A percentile compares a stretch with the other conserved stretches of the same genome.
phyloP scores from a whole-genome alignment of 2,113 vertebrate species.

The Cyanocitta stelleri region DNA sequence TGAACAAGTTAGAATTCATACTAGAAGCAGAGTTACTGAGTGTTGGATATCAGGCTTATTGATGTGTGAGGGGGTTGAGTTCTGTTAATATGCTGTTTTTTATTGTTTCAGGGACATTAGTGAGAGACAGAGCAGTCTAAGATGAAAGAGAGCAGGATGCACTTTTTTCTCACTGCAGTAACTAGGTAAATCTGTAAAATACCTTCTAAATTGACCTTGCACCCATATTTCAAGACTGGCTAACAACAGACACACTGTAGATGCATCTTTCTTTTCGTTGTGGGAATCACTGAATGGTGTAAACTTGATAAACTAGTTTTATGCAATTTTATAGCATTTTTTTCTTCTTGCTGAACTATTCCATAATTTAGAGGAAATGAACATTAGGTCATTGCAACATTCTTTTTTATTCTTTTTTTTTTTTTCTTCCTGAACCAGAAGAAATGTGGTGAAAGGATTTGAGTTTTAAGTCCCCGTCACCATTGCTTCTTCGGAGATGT shows the following conservation, averaged over 20 bases:
- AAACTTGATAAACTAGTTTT: neutral
- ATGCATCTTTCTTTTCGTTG: neutral
- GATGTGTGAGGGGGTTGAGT: neutral
- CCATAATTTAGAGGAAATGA: neutral
- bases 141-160: neutral
- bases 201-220: neutral
- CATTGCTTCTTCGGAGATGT: neutral
- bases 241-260: neutral
- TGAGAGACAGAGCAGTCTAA: neutral
- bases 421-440: neutral
- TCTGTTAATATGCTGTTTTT: neutral
- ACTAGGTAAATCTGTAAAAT: neutral
- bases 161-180: neutral
- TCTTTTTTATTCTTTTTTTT: fast-evolving
- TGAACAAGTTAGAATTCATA: neutral
- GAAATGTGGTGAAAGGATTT: neutral
- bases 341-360: neutral
- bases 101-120: neutral
- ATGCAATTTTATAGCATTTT: neutral
- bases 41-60: neutral
- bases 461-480: neutral
- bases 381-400: neutral
- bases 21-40: neutral
- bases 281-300: neutral
- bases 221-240: neutral